phyloP scores from a whole-genome alignment of 2,888 invertebrate genomes.

The Heteromurus nitidus region DNA sequence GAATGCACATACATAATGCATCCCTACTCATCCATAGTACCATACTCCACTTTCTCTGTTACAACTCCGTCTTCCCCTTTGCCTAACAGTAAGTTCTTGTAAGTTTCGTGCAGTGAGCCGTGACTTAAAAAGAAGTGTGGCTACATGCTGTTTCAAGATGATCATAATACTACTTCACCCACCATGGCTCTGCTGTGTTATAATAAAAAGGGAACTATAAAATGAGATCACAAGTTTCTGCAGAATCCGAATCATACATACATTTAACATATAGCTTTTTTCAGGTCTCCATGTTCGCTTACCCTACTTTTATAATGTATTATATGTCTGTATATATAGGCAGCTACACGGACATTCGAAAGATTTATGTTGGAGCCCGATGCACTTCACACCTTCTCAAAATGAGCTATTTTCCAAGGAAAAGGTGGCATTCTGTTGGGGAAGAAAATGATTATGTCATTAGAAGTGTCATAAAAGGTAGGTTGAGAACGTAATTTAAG shows the following conservation, averaged over 20 bases:
- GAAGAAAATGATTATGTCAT: conserved; percentile 57
- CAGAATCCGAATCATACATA: conserved; percentile 33
- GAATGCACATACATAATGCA: conserved; percentile 23
- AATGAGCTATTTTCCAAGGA: conserved; percentile 51
- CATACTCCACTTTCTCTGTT: neutral
- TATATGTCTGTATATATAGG: neutral
- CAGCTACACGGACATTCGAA: conserved; percentile 25
- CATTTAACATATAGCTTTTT: too few relatives aligned
- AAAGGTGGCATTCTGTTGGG: conserved; percentile 51
- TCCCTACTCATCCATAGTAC: neutral
- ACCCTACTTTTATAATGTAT: conserved; percentile 1
- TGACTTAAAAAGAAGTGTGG: conserved; percentile 38
- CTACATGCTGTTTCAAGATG: conserved; percentile 37
- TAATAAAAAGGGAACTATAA: conserved; percentile 23
- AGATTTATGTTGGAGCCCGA: conserved; percentile 51
- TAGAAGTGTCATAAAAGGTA: conserved; percentile 35
- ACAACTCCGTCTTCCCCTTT: neutral
- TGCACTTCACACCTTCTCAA: conserved; percentile 53
- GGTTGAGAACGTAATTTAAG: conserved; percentile 7
- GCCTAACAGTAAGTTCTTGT: too few relatives aligned
- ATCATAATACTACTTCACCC: conserved; percentile 12
- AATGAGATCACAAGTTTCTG: conserved; percentile 39
- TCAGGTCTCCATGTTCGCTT: conserved; percentile 33
- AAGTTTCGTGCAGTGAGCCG: conserved; percentile 29
- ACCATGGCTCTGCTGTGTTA: neutral